phyloP scores from a whole-genome alignment of 2,797 vertebrate species.

The Anabacerthia variegaticeps region DNA sequence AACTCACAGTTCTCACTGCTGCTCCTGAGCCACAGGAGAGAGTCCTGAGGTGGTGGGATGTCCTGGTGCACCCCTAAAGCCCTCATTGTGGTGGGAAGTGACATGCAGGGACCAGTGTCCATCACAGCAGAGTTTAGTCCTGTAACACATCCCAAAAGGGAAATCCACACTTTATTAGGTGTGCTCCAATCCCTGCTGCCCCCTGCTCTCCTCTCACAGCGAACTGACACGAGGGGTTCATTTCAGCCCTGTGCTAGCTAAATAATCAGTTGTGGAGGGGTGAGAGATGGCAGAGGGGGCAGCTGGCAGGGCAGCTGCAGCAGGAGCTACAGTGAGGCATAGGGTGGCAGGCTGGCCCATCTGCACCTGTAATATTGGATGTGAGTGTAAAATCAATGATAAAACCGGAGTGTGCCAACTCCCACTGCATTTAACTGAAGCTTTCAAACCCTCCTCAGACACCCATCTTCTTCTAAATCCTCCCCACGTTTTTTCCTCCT shows the following conservation, averaged over 20 bases:
- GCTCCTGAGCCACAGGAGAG: not conserved
- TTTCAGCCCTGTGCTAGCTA: not conserved
- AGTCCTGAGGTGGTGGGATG: fast-evolving
- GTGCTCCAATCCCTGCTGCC: not conserved
- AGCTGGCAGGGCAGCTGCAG: not conserved
- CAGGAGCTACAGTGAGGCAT: not conserved
- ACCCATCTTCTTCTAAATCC: not conserved
- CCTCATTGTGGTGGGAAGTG: slow-evolving; percentile 55
- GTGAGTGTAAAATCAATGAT: not conserved
- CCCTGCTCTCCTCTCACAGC: not conserved
- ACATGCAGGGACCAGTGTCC: slow-evolving; percentile 75
- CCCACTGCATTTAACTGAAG: not conserved
- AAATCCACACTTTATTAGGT: slow-evolving; percentile 82
- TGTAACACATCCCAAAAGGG: slow-evolving; percentile 73
- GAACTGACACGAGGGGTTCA: not conserved
- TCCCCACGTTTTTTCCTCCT: fast-evolving
- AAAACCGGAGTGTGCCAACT: not conserved
- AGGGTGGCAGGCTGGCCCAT: not conserved
- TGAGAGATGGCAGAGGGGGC: not conserved
- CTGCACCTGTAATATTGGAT: not conserved
- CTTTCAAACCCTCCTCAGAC: not conserved
- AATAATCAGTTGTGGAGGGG: not conserved
- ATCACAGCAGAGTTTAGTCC: slow-evolving; percentile 79
- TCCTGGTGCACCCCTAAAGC: not conserved
- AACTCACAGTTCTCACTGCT: not conserved